These are phyloP conservation scores for Chrysolina oricalcia DNA, from an alignment of 2,888 invertebrate species.

Conservation along the genomic window DNA sequence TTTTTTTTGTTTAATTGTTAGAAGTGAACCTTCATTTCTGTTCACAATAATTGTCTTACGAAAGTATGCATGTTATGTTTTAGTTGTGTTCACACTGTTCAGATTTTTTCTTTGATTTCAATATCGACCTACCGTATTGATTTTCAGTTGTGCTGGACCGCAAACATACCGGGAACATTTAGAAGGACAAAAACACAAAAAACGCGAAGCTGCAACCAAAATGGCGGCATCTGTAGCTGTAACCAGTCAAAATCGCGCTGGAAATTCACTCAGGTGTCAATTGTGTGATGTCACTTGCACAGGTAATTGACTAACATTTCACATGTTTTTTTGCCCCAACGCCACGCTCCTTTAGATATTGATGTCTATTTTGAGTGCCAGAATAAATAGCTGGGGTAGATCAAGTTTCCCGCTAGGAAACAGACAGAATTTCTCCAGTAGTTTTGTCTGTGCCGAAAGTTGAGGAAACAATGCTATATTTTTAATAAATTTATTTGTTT, in stretches of 20 bases:
- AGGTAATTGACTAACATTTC: constrained; percentile 66
- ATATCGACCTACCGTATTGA: not conserved
- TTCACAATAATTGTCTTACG: too few species aligned
- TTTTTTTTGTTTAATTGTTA: too few species aligned
- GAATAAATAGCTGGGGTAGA: not conserved
- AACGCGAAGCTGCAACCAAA: constrained; percentile 93
- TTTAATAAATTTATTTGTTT: too few species aligned
- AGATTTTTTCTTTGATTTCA: too few species aligned
- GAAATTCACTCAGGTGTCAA: constrained; percentile 91
- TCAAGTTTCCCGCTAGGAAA: constrained; percentile 4
- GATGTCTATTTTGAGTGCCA: constrained; percentile 1
- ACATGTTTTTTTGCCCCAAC: not conserved
- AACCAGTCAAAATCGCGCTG: constrained; percentile 77
- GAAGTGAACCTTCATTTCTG: too few species aligned
- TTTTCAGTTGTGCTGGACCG: constrained; percentile 69
- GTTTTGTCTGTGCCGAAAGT: constrained; percentile 11
- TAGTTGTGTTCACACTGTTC: too few species aligned
- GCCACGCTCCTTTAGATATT: not conserved
- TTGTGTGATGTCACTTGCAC: constrained; percentile 99
- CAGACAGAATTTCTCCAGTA: not conserved
- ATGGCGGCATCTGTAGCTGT: constrained; percentile 79
- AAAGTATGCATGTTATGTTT: too few species aligned
- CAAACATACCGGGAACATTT: constrained; percentile 95
- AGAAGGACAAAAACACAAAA: constrained; percentile 99
- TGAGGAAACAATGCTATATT: not conserved